Percentiles rank a stretch among this genome's conserved stretches.
phyloP scores from a whole-genome alignment of 2,113 vertebrate genomes.

The Excalfactoria chinensis region DNA sequence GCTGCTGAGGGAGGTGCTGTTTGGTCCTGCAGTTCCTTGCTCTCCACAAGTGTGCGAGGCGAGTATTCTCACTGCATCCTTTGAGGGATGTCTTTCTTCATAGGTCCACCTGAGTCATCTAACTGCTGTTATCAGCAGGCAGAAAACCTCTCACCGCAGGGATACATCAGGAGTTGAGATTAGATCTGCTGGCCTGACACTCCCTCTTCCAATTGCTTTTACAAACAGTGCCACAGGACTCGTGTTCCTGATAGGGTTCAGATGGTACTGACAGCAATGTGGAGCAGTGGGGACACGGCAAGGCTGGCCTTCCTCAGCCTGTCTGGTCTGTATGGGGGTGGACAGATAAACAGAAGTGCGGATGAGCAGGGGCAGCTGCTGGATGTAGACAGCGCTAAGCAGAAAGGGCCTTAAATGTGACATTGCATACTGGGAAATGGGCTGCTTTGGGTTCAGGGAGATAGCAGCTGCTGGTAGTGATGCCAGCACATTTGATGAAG shows the following conservation, averaged over 20 bases:
- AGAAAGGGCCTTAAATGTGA: background rate
- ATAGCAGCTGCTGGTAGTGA: constrained; percentile 14
- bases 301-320: background rate
- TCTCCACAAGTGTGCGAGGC: background rate
- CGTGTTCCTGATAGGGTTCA: background rate
- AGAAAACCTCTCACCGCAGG: constrained; percentile 15
- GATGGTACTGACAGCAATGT: background rate
- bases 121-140: background rate
- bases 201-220: background rate
- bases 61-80: background rate
- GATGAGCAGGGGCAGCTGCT: constrained; percentile 46
- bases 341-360: background rate
- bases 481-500: background rate
- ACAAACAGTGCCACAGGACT: background rate
- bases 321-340: background rate
- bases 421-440: accelerated
- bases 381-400: background rate
- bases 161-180: background rate
- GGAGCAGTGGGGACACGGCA: background rate
- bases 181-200: background rate
- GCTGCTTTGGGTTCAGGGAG: background rate
- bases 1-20: background rate
- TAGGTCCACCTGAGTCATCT: background rate
- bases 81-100: constrained; percentile 1
- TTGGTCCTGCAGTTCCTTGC: background rate